Evolutionary conservation across 2,888 invertebrate species (phyloP).

Genomic region (Meghimatium bilineatum): DNA sequence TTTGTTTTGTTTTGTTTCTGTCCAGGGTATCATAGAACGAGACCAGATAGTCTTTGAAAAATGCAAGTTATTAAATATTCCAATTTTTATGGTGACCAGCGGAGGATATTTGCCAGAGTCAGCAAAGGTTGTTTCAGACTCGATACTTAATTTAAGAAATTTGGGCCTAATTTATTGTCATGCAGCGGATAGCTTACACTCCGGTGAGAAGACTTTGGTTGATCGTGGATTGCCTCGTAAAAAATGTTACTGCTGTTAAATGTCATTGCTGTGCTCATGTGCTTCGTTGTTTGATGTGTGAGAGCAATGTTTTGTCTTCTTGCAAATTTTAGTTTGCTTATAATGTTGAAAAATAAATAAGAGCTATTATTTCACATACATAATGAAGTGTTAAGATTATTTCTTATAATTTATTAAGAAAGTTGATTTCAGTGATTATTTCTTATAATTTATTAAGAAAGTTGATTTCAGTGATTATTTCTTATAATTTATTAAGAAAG

Average conservation of each 20-base stretch:
- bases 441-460: too few species aligned
- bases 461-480: too few species aligned
- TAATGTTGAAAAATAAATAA: too few species aligned
- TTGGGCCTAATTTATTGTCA: constrained; percentile 74
- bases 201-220: constrained; percentile 4
- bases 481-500: too few species aligned
- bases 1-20: too few species aligned
- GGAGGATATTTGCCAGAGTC: constrained; percentile 89
- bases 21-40: constrained; percentile 88
- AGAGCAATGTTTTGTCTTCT: not conserved
- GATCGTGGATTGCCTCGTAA: not conserved
- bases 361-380: too few species aligned
- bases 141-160: constrained; percentile 86
- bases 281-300: not conserved
- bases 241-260: not conserved
- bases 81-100: constrained; percentile 91
- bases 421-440: too few species aligned
- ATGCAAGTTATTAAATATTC: constrained; percentile 82
- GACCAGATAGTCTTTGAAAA: constrained; percentile 89
- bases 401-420: too few species aligned
- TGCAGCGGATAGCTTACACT: constrained; percentile 58
- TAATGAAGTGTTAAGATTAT: too few species aligned
- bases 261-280: not conserved
- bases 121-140: constrained; percentile 89
- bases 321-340: not conserved